These are phyloP conservation scores for Cettia cetti DNA, from an alignment of 2,113 vertebrate genomes.

Conservation along the genomic window DNA sequence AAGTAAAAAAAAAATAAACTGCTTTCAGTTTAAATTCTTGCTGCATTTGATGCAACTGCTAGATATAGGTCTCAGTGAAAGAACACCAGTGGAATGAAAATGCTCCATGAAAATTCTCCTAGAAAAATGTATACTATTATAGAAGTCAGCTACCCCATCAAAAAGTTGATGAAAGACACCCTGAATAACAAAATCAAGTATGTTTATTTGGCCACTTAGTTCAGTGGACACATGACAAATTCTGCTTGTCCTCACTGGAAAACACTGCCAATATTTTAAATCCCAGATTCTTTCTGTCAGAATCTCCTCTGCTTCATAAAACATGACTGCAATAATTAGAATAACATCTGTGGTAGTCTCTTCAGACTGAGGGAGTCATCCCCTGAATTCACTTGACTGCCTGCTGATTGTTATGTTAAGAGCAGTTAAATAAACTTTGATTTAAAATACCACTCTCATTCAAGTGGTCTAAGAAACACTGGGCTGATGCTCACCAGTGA, in stretches of 20 bases:
- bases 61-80: neutral
- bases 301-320: neutral
- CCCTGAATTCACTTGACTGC: neutral
- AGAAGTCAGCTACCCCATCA: neutral
- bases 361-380: neutral
- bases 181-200: constrained; percentile 30
- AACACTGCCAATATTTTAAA: neutral
- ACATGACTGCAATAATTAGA: neutral
- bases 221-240: constrained; percentile 27
- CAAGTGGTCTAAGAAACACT: neutral
- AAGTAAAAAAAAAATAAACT: neutral
- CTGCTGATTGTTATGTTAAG: neutral
- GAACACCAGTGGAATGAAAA: neutral
- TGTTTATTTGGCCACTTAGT: constrained; percentile 35
- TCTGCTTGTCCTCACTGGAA: neutral
- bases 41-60: neutral
- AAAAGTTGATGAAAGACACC: neutral
- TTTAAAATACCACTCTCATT: neutral
- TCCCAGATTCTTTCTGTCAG: neutral
- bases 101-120: neutral
- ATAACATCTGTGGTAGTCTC: neutral
- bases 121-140: neutral
- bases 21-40: neutral
- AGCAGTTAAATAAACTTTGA: neutral
- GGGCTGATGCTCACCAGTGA: neutral